Evolutionary conservation across 1,140 invertebrate genomes (phyloP), one percentile per base, ranked within the genome.

Genomic region (Pemphigus obesinymphae): DNA sequence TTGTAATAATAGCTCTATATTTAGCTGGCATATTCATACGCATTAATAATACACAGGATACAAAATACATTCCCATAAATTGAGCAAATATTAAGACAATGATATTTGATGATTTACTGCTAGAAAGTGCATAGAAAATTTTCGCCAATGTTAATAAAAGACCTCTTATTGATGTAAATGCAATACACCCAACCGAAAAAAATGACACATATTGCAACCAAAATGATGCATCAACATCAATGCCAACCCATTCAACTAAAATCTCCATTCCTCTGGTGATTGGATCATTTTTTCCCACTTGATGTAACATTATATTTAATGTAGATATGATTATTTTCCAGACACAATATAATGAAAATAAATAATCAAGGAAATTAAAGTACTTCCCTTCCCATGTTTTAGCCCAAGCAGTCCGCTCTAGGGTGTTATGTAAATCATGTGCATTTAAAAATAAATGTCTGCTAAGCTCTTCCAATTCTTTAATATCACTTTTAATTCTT

Each of bases 61-160:
- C 95, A 89, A 99, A 99, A 88, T 99, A 99, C 98, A 99, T 99
- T 20, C 98, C 98, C 98, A 99, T 99, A 84, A 99, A 95, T 89
- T 99, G 96, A 23, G 97, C 97, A 23, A 99, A 89, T 83, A 97
- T 93, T 34, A 99, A 87, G 6, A 99, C 98, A 84, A 99, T 99
- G 53, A 99, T 94, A 87, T 99, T 99, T 34, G 97, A 99, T 31
- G 97, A 99, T 89, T 99, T 99, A 83, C 95, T 97, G 84, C 96
- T 99, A n/a, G 98, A 99, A 85, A 99, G 98, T 85, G 97, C 97
- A 89, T 99, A 99, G 89, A 99, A 99, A 88, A 99, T 99, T 90
- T 99, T 99, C 20, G 97, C 99, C 23, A 99, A 89, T 0, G 97
- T 99, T 0, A 99, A 90, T 29, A 99, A 89, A 61, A 99, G 89